Base-by-base conservation (phyloP, 1,140 invertebrate species). In the Megalonaias nervosa region DNA sequence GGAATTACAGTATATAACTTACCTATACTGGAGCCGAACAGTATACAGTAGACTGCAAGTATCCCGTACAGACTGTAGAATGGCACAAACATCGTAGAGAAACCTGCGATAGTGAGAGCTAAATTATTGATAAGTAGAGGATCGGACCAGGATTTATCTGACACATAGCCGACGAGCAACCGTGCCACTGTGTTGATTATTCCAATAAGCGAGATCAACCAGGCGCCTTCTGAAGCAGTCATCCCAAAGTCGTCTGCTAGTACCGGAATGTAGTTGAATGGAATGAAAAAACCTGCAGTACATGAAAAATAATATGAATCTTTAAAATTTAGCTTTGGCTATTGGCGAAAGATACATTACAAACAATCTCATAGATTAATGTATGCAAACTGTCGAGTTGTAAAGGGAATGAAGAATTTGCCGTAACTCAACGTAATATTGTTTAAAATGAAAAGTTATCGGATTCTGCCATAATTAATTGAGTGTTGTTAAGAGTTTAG, bases 11-110 rank as follows among this genome's bases (percentile, higher is more conserved):
- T 6, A 48, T 11, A 48, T 67, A 38, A 38, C 16, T 67, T 93
- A 98, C 97, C 97, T 79, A 99, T 96, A 86, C 97, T 96, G 80
- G 98, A 92, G 70, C 98, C 98, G 90, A 99, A 99, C 82, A 96
- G 94, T 67, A 96, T 93, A 31, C 96, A 93, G 90, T 98, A 96
- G 5, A 93, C 91, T 19, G 96, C 94, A 81, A 97, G 97, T 60
- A 94, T 91, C 2, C 91, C 86, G 84, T 96, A 99, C 19, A 93
- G 93, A 67, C 91, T 87, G 86, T 96, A 97, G 75, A 98, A 94
- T 0, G 98, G 97, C 11, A 96, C 96, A 26, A 85, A 73, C 16
- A 83, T 68, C 21, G 87, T 88, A 15, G 82, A 68, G 5, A 82
- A 72, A 0, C 88, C 91, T 71, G 96, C 96, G 77, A 98, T 93